phyloP scores from a whole-genome alignment of 2,113 vertebrate species.

The Spheniscus mendiculus region DNA sequence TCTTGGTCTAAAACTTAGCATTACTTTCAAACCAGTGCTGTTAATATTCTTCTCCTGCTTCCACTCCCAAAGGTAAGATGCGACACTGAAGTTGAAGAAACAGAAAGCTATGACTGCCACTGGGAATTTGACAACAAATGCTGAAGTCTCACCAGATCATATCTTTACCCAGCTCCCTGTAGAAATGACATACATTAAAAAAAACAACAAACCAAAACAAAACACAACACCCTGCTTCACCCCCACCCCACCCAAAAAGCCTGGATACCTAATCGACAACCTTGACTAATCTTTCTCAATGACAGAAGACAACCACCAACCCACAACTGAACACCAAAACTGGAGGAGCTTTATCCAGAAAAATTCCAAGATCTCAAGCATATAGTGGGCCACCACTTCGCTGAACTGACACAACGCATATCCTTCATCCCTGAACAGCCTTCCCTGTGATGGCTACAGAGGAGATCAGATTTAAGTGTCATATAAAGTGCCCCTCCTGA shows the following conservation, averaged over 20 bases:
- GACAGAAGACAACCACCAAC: not conserved
- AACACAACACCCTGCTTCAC: not conserved
- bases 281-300: not conserved
- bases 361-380: too few relatives aligned
- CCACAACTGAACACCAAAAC: not conserved
- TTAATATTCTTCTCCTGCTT: not conserved
- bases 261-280: not conserved
- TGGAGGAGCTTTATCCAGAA: not conserved
- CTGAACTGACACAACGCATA: rapidly evolving
- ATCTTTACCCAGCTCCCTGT: too few relatives aligned
- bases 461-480: rapidly evolving
- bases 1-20: not conserved
- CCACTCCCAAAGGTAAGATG: not conserved
- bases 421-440: not conserved
- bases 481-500: rapidly evolving
- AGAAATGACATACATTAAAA: not conserved
- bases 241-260: not conserved
- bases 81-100: not conserved
- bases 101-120: not conserved
- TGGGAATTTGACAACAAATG: not conserved
- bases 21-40: not conserved
- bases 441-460: rapidly evolving
- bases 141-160: not conserved
- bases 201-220: not conserved
- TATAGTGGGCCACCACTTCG: rapidly evolving